These are phyloP conservation scores for Sipha maydis DNA, from an alignment of 2,888 invertebrate species.

Conservation along the genomic window DNA sequence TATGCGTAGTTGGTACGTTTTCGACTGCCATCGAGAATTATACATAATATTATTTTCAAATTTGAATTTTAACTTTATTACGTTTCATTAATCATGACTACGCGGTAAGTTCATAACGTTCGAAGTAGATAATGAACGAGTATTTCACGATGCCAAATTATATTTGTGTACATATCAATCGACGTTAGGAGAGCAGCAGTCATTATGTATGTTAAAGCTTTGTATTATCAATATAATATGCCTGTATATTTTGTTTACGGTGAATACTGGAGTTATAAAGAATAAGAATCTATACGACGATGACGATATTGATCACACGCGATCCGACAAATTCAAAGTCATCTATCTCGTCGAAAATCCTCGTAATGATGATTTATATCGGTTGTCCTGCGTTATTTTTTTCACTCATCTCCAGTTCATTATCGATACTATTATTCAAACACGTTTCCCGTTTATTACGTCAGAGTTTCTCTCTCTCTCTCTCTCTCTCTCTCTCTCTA, in stretches of 20 bases:
- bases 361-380: constrained; percentile 29
- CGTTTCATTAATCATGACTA: neutral
- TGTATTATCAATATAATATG: no score
- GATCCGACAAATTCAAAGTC: constrained; percentile 20
- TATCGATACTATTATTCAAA: constrained; percentile 27
- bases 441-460: neutral
- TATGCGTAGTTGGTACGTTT: neutral
- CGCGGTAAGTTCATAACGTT: neutral
- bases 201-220: neutral
- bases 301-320: constrained; percentile 4
- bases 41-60: neutral
- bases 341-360: constrained; percentile 16
- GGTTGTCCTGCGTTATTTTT: neutral
- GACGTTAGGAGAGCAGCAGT: neutral
- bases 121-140: neutral
- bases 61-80: neutral
- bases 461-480: no score
- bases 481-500: no score
- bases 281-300: neutral
- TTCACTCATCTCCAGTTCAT: neutral
- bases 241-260: no score
- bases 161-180: neutral
- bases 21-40: neutral
- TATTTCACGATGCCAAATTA: no score
- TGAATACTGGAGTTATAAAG: no score